These are phyloP conservation scores for Tokudaia muenninki DNA, from an alignment of 2,797 vertebrate species.

Conservation along the genomic window DNA sequence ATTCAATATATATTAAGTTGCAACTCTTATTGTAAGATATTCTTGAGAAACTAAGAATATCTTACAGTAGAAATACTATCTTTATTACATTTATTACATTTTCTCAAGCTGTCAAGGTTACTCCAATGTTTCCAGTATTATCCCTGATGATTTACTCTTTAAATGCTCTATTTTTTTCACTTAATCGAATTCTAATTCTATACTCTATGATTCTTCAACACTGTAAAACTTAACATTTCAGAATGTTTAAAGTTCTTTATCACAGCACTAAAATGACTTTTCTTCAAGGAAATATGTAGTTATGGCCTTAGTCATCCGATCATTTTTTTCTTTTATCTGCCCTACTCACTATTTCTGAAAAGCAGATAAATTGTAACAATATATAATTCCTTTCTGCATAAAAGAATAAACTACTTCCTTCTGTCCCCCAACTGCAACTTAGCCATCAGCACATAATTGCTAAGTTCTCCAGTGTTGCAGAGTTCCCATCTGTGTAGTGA, in stretches of 20 bases:
- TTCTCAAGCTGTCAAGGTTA: constrained; percentile 39
- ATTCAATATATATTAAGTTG: constrained; percentile 9
- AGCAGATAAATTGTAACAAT: neutral
- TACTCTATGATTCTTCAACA: constrained; percentile 7
- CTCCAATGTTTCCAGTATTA: neutral
- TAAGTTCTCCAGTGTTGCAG: constrained; percentile 4
- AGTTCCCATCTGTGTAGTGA: constrained; percentile 18
- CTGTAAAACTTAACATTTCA: constrained; percentile 27
- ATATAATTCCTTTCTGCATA: constrained; percentile 14
- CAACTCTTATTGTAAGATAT: neutral
- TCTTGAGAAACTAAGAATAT: constrained; percentile 49
- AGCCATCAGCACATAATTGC: neutral
- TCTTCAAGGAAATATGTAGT: constrained; percentile 17
- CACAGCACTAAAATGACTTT: neutral
- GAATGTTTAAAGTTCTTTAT: constrained; percentile 47
- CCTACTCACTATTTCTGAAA: neutral
- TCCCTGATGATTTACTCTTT: neutral
- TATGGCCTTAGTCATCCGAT: neutral
- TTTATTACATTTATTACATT: neutral
- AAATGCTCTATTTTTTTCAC: neutral
- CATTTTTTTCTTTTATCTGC: neutral
- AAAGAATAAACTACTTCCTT: neutral
- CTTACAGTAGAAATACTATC: constrained; percentile 10
- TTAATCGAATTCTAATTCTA: constrained; percentile 24
- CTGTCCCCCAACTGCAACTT: neutral